Evolutionary conservation across 2,888 invertebrate genomes (phyloP), one percentile per base, ranked within the genome.

Genomic region (Andrena bucephala): DNA sequence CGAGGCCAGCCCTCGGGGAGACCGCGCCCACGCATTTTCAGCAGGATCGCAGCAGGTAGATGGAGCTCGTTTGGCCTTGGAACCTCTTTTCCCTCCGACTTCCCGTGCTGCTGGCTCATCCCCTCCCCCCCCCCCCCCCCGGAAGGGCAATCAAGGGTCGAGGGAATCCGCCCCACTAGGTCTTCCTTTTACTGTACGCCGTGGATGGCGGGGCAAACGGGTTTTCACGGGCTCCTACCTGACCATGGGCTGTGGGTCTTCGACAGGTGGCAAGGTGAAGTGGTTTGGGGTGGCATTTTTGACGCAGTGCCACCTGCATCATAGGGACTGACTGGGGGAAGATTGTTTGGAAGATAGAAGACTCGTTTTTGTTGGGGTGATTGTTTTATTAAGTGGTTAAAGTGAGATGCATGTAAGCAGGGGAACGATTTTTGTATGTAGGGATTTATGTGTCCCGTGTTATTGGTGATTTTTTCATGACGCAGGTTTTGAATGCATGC

Each of bases 11-110:
- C 94, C 94, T 94, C 94, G 93, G 93, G 93, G 92, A 94, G 92
- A 93, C 94, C 94, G 94, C 94, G 94, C 94, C 94, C 94, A 94
- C 94, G 94, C 94, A 94, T 93, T 94, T 93, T 92, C 90, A 94
- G 88, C 92, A 94, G 94, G 94, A 93, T 91, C 89, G 88, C 92
- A 94, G 93, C 89, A 94, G 88, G 83, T 78, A 74, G 60, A 87
- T 91, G 91, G 93, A 94, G 93, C 90, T 90, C 81, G 85, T 83
- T 87, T 90, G 90, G 90, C 92, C 92, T 92, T 92, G 92, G 85
- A 52, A 65, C 52, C 66, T 77, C 77, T 77, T 76, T 60, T 33
- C 68, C 59, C 66, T 57, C 59, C 52, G 48, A 7, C 27, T 16
- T 59, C 71, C 73, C 75, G 50, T 68, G 72, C 54, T 70, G n/a